Evolutionary conservation across 2,888 invertebrate species (phyloP).

Genomic region (Notocelia uddmanniana): DNA sequence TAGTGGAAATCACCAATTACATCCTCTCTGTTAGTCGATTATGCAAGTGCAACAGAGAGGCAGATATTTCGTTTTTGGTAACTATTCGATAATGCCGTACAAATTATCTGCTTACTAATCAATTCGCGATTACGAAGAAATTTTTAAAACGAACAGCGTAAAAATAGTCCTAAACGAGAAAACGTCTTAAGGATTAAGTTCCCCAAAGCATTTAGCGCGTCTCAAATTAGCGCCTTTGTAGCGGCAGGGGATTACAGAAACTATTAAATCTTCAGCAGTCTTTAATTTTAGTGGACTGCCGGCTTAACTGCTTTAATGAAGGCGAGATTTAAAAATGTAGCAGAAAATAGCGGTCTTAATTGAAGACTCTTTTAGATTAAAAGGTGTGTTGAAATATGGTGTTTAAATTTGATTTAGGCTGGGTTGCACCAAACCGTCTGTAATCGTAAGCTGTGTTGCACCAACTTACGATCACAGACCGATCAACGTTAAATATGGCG

Average conservation of each 20-base stretch:
- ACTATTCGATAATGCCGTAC: too few species aligned
- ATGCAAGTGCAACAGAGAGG: too few species aligned
- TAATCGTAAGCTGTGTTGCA: too few species aligned
- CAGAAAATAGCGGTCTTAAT: constrained; percentile 9
- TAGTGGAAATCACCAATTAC: too few species aligned
- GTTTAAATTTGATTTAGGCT: not conserved
- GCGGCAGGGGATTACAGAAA: constrained; percentile 34
- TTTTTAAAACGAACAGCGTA: not conserved
- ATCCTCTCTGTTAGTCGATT: too few species aligned
- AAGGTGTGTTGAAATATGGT: not conserved
- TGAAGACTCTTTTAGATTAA: not conserved
- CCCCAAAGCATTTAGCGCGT: constrained; percentile 22
- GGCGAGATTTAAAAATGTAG: not conserved
- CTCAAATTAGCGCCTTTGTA: constrained; percentile 39
- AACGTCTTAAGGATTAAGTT: constrained; percentile 27
- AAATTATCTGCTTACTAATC: not conserved
- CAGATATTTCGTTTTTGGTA: too few species aligned
- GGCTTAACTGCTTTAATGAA: constrained; percentile 27
- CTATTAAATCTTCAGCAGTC: constrained; percentile 39
- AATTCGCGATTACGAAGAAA: not conserved
- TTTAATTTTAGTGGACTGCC: constrained; percentile 31
- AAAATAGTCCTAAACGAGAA: not conserved
- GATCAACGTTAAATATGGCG: too few species aligned
- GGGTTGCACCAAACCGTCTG: too few species aligned
- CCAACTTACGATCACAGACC: too few species aligned